Evolutionary conservation across 2,888 invertebrate genomes (phyloP).

Genomic region (Thalpophila matura): DNA sequence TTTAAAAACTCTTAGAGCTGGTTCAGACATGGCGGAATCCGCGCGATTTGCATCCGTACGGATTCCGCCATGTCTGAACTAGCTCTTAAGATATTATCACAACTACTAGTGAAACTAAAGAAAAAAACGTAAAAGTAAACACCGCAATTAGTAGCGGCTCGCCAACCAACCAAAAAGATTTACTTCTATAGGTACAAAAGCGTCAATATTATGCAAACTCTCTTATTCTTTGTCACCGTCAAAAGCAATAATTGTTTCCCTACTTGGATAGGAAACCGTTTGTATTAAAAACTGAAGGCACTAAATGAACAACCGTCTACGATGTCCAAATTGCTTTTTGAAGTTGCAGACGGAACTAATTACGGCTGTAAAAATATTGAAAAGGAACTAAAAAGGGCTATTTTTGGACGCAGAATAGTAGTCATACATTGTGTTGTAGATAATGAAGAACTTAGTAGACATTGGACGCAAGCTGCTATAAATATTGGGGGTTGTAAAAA

Average conservation of each 20-base stretch:
- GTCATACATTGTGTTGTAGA: conserved; percentile 73
- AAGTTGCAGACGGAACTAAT: conserved; percentile 80
- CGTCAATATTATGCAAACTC: conserved; percentile 59
- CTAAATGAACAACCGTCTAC: conserved; percentile 56
- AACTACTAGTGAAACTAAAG: not conserved
- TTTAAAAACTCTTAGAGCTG: too few relatives aligned
- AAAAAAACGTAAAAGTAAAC: not conserved
- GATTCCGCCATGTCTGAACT: too few relatives aligned
- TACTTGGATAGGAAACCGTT: conserved; percentile 41
- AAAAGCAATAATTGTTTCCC: conserved; percentile 56
- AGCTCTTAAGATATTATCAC: not conserved
- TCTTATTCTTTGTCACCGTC: conserved; percentile 29
- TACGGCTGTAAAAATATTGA: conserved; percentile 69
- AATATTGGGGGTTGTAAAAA: conserved; percentile 73
- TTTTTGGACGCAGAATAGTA: conserved; percentile 64
- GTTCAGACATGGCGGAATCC: too few relatives aligned
- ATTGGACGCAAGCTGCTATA: conserved; percentile 77
- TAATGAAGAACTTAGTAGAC: conserved; percentile 72
- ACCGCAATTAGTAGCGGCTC: conserved; percentile 33
- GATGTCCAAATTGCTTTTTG: conserved; percentile 43
- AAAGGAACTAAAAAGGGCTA: conserved; percentile 58
- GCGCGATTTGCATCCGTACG: too few relatives aligned
- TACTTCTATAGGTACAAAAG: conserved; percentile 22
- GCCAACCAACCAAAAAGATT: conserved; percentile 15
- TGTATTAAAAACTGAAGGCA: conserved; percentile 43